Conservation (phyloP, 2,797 vertebrate genomes). For the Garrulus glandarius region DNA sequence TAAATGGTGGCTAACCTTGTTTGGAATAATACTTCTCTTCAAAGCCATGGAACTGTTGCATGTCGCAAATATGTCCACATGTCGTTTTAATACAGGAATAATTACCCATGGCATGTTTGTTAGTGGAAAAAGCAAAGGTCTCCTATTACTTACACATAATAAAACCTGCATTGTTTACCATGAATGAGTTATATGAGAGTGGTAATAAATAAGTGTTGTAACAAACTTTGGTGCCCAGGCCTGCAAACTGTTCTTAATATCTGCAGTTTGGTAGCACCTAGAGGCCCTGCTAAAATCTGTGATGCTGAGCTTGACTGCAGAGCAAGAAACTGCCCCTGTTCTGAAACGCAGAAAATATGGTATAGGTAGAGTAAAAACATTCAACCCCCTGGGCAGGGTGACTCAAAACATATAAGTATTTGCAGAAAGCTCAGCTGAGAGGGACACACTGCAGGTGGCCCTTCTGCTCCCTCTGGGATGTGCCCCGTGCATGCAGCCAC, state of each 20-base stretch:
- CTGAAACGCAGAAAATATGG: background rate
- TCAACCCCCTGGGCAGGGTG: background rate
- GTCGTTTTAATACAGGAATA: conserved; percentile 57
- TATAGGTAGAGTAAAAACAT: background rate
- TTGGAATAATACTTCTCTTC: conserved; percentile 59
- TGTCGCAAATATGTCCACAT: conserved; percentile 59
- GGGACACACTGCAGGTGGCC: background rate
- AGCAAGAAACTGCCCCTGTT: background rate
- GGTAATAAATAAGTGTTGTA: conserved; percentile 61
- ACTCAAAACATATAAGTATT: background rate
- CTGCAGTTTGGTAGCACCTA: conserved; percentile 42
- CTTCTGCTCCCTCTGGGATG: background rate
- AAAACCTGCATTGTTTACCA: conserved; percentile 46
- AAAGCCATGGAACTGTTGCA: conserved; percentile 53
- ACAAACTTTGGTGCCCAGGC: conserved; percentile 48
- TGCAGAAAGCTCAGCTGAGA: background rate
- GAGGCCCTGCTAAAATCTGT: background rate
- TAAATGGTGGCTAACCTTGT: conserved; percentile 55
- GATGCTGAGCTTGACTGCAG: background rate
- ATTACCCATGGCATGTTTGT: conserved; percentile 62
- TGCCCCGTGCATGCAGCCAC: background rate
- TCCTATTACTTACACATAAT: conserved; percentile 48
- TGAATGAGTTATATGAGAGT: conserved; percentile 39
- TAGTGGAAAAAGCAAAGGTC: conserved; percentile 51
- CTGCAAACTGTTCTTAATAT: conserved; percentile 31